phyloP scores from a whole-genome alignment of 2,797 vertebrate species.

The Tachyglossus aculeatus region DNA sequence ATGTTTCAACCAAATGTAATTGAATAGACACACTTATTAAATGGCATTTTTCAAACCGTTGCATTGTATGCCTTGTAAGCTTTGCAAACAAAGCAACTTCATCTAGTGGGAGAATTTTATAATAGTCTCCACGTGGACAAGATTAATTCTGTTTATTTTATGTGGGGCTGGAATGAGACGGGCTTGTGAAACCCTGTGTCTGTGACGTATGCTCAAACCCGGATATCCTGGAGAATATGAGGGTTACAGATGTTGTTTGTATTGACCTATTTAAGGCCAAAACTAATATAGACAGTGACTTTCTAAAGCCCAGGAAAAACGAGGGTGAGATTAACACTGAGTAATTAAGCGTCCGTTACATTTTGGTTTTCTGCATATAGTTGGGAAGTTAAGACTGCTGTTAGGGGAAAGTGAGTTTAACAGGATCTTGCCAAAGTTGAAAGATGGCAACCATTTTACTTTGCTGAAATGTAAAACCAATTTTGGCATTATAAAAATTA shows the following conservation, averaged over 20 bases:
- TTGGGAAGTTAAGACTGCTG: too few species aligned
- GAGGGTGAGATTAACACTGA: too few species aligned
- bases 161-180: slow-evolving; percentile 20
- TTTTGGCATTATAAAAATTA: too few species aligned
- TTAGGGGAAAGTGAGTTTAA: too few species aligned
- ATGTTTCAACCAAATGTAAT: slow-evolving; percentile 13
- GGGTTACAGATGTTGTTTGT: slow-evolving; percentile 6
- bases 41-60: slow-evolving; percentile 13
- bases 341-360: too few species aligned
- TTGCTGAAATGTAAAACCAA: too few species aligned
- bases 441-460: too few species aligned
- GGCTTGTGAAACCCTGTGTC: slow-evolving; percentile 58
- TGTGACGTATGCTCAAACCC: slow-evolving; percentile 50
- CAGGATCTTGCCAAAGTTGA: too few species aligned
- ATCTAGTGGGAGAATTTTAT: neutral
- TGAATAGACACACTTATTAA: slow-evolving; percentile 9
- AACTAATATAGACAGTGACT: too few species aligned
- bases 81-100: neutral
- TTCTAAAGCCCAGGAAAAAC: too few species aligned
- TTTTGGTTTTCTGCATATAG: too few species aligned
- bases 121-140: slow-evolving; percentile 41
- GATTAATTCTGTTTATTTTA: slow-evolving; percentile 45
- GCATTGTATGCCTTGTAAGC: slow-evolving; percentile 20
- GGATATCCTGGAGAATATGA: slow-evolving; percentile 69
- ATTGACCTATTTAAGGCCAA: slow-evolving; percentile 12